These are phyloP conservation scores for Drosophila busckii DNA, from an alignment of 1,140 invertebrate species.

Conservation along the genomic window DNA sequence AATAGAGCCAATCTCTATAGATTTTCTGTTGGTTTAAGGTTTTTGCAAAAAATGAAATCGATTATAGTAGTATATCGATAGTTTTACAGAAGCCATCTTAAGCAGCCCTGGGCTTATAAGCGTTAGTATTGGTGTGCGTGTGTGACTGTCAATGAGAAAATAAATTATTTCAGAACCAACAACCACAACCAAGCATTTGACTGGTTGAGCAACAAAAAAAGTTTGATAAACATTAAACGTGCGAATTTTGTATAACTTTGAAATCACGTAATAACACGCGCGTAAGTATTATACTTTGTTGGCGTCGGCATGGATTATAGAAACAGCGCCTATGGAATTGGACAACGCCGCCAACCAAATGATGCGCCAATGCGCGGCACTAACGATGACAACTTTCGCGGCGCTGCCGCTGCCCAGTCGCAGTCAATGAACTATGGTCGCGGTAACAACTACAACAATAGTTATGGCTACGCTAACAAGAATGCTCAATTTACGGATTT, in stretches of 20 bases:
- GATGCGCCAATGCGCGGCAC: slow-evolving; percentile 28
- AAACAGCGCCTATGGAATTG: slow-evolving; percentile 49
- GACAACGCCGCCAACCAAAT: slow-evolving; percentile 41
- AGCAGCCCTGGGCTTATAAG: slow-evolving; percentile 16
- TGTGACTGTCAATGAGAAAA: slow-evolving; percentile 39
- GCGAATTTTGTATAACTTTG: slow-evolving; percentile 4
- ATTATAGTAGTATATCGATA: no score
- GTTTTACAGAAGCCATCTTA: no score
- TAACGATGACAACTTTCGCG: slow-evolving; percentile 24
- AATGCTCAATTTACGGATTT: slow-evolving; percentile 12
- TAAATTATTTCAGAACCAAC: slow-evolving; percentile 28
- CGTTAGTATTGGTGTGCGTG: slow-evolving; percentile 2
- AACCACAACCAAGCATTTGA: slow-evolving; percentile 2
- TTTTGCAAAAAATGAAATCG: no score
- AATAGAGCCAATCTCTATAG: no score
- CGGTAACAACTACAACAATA: slow-evolving; percentile 12
- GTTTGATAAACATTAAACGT: background rate
- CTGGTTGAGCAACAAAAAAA: background rate
- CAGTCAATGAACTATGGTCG: slow-evolving; percentile 27
- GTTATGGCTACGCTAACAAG: slow-evolving; percentile 10
- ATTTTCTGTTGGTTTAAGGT: no score
- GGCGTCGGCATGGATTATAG: slow-evolving; percentile 34
- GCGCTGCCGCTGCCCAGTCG: no score
- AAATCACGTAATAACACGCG: background rate
- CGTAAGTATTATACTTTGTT: background rate